These are phyloP conservation scores for Sisor rabdophorus DNA, from an alignment of 2,113 vertebrate species.

Conservation along the genomic window DNA sequence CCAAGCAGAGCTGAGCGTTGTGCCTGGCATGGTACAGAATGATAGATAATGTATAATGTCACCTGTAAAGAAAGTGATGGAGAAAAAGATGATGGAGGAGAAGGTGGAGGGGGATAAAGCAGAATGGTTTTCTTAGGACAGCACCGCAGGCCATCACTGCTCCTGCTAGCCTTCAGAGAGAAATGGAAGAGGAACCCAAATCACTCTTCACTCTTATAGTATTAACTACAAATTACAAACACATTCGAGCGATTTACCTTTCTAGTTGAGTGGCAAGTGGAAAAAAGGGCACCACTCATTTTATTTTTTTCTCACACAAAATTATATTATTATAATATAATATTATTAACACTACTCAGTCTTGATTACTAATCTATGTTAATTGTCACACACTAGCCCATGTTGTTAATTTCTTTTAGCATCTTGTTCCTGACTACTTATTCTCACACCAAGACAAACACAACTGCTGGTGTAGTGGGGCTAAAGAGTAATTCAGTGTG, in stretches of 20 bases:
- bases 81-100: conserved; percentile 73
- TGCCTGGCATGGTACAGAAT: conserved; percentile 42
- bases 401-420: no score
- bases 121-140: conserved; percentile 99
- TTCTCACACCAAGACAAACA: no score
- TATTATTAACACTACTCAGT: no score
- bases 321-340: no score
- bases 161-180: conserved; percentile 79
- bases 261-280: no score
- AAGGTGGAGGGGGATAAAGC: conserved; percentile 75
- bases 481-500: no score
- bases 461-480: no score
- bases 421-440: no score
- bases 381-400: no score
- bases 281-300: no score
- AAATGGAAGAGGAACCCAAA: conserved; percentile 46
- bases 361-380: no score
- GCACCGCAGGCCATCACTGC: conserved; percentile 78
- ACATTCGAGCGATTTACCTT: background rate
- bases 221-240: background rate
- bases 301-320: no score
- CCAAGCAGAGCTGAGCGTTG: background rate
- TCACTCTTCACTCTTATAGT: conserved; percentile 20
- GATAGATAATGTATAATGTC: conserved; percentile 58
- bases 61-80: conserved; percentile 85